Conservation (phyloP, 2,113 vertebrate genomes). For the Podilymbus podiceps region DNA sequence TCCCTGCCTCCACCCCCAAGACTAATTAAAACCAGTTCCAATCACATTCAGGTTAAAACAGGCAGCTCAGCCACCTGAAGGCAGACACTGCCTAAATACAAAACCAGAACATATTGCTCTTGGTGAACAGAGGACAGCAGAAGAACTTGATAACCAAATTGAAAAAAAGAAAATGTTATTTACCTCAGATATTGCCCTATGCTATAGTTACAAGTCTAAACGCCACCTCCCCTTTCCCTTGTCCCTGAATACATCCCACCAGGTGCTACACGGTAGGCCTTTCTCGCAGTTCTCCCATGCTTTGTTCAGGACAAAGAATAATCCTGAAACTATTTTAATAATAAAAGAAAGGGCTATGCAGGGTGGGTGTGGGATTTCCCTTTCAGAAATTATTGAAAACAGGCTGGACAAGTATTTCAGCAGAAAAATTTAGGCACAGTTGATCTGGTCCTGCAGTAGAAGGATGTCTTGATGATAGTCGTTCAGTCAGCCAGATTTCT, state of each 20-base stretch:
- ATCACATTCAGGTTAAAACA: background rate
- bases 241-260: background rate
- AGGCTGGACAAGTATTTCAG: background rate
- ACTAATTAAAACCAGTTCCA: background rate
- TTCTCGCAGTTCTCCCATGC: background rate
- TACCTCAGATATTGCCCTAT: background rate
- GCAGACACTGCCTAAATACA: background rate
- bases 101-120: background rate
- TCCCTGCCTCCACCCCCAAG: background rate
- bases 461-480: background rate
- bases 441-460: background rate
- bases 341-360: background rate
- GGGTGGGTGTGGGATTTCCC: background rate
- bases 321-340: background rate
- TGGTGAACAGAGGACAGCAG: background rate
- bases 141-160: background rate
- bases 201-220: background rate
- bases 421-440: background rate
- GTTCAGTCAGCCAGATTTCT: background rate
- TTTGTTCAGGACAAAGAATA: background rate
- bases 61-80: background rate
- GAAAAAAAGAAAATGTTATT: background rate
- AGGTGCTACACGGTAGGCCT: background rate
- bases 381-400: background rate
- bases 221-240: background rate